Evolutionary conservation across 30 jellyfish, hydroid and myxozoan species (phyloP).

Genomic region (Hydractinia symbiolongicarpus): DNA sequence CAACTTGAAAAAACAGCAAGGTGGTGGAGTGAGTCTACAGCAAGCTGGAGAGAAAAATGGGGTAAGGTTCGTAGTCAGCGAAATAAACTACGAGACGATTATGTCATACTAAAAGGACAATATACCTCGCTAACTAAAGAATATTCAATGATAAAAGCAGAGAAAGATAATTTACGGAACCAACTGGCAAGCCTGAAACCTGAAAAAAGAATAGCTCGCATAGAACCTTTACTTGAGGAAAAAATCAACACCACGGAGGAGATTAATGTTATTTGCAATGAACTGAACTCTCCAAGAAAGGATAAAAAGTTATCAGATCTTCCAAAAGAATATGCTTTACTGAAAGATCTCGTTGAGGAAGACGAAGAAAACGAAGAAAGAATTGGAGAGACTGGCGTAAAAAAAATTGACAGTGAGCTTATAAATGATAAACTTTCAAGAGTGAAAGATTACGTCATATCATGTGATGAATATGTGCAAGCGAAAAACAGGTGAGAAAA

Average conservation of each 20-base stretch:
- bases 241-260: background rate
- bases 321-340: background rate
- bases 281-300: too few species aligned
- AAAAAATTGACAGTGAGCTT: too few species aligned
- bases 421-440: too few species aligned
- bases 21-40: slow-evolving; percentile 95
- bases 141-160: slow-evolving; percentile 26
- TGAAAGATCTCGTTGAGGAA: background rate
- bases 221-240: slow-evolving; percentile 48
- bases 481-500: too few species aligned
- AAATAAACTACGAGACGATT: slow-evolving; percentile 56
- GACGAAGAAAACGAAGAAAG: background rate
- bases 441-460: too few species aligned
- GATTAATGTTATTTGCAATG: too few species aligned
- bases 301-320: too few species aligned
- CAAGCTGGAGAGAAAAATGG: slow-evolving; percentile 89
- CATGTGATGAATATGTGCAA: too few species aligned
- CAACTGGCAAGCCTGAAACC: slow-evolving; percentile 48
- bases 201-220: slow-evolving; percentile 56
- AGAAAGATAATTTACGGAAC: slow-evolving; percentile 45
- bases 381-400: background rate
- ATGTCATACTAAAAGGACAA: slow-evolving; percentile 25
- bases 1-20: slow-evolving; percentile 72
- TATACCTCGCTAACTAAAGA: slow-evolving; percentile 56
- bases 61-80: slow-evolving; percentile 68